Evolutionary conservation across 1,140 invertebrate species (phyloP).

Genomic region (Telenomus remus): DNA sequence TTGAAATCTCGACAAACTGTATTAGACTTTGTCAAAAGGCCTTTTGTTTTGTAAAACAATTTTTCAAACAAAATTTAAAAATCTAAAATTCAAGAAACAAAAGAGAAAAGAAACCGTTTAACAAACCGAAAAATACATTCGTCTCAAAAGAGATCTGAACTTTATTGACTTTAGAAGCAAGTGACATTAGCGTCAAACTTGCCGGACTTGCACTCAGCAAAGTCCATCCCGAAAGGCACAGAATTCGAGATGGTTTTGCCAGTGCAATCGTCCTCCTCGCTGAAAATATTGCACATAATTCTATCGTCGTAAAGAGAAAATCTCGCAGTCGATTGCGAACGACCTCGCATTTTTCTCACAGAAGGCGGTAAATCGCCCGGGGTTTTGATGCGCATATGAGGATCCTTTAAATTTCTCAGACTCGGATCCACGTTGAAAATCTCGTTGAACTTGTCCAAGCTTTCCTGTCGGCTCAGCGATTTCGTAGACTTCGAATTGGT

Average conservation of each 20-base stretch:
- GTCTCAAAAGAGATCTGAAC: too few species aligned
- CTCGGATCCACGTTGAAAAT: slow-evolving; percentile 78
- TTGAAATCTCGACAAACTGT: too few species aligned
- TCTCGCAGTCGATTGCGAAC: slow-evolving; percentile 74
- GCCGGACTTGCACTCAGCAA: slow-evolving; percentile 65
- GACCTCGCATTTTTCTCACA: slow-evolving; percentile 79
- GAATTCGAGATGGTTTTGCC: slow-evolving; percentile 67
- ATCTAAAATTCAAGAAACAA: too few species aligned
- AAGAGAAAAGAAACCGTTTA: too few species aligned
- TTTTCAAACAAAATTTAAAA: too few species aligned
- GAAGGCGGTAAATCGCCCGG: slow-evolving; percentile 87
- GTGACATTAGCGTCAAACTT: slow-evolving; percentile 69
- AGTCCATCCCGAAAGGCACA: slow-evolving; percentile 71
- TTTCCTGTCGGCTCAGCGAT: slow-evolving; percentile 63
- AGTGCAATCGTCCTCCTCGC: slow-evolving; percentile 62
- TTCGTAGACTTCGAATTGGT: slow-evolving; percentile 54
- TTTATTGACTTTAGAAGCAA: slow-evolving; percentile 67
- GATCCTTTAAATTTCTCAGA: slow-evolving; percentile 81
- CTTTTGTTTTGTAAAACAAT: too few species aligned
- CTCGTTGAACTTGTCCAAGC: slow-evolving; percentile 82
- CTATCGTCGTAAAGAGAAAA: slow-evolving; percentile 91
- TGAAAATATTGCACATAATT: slow-evolving; percentile 82
- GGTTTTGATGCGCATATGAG: slow-evolving; percentile 85
- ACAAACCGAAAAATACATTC: too few species aligned
- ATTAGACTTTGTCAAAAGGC: too few species aligned